Conservation (phyloP, 2,113 vertebrate species). For the Platycercus adscitus region DNA sequence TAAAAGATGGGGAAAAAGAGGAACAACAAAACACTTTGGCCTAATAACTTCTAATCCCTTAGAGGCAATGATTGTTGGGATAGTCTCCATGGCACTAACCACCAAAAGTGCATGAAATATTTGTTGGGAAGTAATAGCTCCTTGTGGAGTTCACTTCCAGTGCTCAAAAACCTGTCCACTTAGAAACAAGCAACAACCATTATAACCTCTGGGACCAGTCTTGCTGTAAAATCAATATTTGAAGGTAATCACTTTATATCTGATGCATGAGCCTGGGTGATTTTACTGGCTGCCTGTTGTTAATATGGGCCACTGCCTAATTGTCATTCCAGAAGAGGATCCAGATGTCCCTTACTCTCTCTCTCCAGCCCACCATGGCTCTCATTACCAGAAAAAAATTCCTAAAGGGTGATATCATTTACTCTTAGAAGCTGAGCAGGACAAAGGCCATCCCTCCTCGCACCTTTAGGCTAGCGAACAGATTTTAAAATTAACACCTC, state of each 20-base stretch:
- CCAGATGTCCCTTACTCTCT: constrained; percentile 53
- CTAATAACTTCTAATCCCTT: constrained; percentile 20
- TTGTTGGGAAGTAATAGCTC: constrained; percentile 43
- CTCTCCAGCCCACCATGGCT: constrained; percentile 9
- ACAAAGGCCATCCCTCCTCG: constrained; percentile 1
- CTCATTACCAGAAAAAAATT: constrained; percentile 59
- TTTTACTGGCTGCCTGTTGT: constrained; percentile 58
- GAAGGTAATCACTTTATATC: constrained; percentile 56
- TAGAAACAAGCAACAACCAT: constrained; percentile 40
- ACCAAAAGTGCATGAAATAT: constrained; percentile 40
- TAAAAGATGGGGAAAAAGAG: constrained; percentile 22
- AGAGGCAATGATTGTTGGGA: constrained; percentile 33
- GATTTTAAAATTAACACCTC: constrained; percentile 57
- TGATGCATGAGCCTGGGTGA: constrained; percentile 18
- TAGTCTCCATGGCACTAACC: constrained; percentile 37
- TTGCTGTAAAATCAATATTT: constrained; percentile 65
- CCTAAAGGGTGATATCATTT: constrained; percentile 56
- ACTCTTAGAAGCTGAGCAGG: constrained; percentile 19
- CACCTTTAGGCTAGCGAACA: constrained; percentile 7
- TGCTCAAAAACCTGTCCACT: constrained; percentile 36
- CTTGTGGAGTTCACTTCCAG: constrained; percentile 31
- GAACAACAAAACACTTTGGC: constrained; percentile 21
- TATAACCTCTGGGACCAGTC: constrained; percentile 28
- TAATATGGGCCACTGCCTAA: constrained; percentile 61
- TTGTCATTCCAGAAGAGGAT: constrained; percentile 68